A percentile compares a stretch with the other conserved stretches of the same genome.
Conservation (phyloP, 2,113 vertebrate species). For the Sisor rabdophorus region DNA sequence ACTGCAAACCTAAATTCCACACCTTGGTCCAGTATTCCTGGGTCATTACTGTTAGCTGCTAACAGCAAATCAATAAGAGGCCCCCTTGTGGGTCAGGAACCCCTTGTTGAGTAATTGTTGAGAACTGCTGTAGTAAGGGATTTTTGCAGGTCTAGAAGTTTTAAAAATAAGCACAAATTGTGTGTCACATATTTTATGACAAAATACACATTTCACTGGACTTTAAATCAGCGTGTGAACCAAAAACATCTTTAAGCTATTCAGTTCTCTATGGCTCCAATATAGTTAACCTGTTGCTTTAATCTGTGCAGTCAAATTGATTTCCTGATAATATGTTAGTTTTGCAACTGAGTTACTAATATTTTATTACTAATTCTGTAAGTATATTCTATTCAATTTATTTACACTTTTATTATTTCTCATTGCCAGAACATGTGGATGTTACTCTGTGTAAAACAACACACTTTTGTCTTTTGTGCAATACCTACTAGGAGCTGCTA, state of each 20-base stretch:
- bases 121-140: background rate
- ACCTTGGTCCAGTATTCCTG: too few species aligned
- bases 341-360: too few species aligned
- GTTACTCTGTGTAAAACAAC: background rate
- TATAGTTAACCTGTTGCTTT: background rate
- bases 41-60: too few species aligned
- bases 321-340: background rate
- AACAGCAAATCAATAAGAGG: too few species aligned
- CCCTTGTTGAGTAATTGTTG: too few species aligned
- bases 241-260: background rate
- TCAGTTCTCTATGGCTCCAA: background rate
- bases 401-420: too few species aligned
- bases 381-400: too few species aligned
- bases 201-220: background rate
- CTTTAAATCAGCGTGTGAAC: background rate
- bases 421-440: too few species aligned
- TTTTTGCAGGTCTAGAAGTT: background rate
- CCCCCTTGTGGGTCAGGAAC: too few species aligned
- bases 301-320: background rate
- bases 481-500: slow-evolving; percentile 71
- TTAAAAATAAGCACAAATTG: background rate
- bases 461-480: slow-evolving; percentile 4
- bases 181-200: background rate
- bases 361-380: too few species aligned
- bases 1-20: too few species aligned